Percentiles rank a stretch among this genome's conserved stretches.
These are phyloP conservation scores for Temnothorax longispinosus DNA, from an alignment of 1,140 invertebrate species.

Conservation along the genomic window DNA sequence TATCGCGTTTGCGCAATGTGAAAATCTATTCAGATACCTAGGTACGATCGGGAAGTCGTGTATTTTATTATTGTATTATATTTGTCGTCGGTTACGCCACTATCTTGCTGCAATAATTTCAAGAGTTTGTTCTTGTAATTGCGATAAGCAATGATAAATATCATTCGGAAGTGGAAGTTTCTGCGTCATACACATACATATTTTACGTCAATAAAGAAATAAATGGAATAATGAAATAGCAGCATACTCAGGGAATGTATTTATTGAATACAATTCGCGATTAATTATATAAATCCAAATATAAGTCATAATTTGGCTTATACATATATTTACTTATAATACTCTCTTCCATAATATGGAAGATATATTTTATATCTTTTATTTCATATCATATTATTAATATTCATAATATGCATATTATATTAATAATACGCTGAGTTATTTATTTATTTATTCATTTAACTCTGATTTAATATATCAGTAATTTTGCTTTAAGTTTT, in stretches of 20 bases:
- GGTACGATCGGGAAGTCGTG: slow-evolving; percentile 6
- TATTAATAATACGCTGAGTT: background rate
- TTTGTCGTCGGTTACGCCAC: background rate
- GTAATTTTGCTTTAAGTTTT: background rate
- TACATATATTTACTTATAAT: no score
- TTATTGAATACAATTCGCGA: background rate
- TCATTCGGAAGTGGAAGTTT: background rate
- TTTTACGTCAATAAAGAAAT: background rate
- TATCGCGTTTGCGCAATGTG: slow-evolving; percentile 48
- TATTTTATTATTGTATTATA: slow-evolving; percentile 9
- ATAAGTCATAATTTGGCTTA: no score
- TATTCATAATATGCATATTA: background rate
- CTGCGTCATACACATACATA: no score
- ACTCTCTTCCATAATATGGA: no score
- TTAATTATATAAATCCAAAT: background rate
- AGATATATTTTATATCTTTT: background rate
- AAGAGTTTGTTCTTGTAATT: background rate
- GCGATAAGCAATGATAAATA: background rate
- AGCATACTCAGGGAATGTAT: background rate
- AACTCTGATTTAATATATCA: background rate
- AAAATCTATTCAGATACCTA: slow-evolving; percentile 14
- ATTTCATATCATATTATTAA: background rate
- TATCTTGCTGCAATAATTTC: background rate
- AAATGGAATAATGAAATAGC: background rate
- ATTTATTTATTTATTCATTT: background rate